Evolutionary conservation across 2,797 vertebrate genomes (phyloP).

Genomic region (Florisuga fusca): DNA sequence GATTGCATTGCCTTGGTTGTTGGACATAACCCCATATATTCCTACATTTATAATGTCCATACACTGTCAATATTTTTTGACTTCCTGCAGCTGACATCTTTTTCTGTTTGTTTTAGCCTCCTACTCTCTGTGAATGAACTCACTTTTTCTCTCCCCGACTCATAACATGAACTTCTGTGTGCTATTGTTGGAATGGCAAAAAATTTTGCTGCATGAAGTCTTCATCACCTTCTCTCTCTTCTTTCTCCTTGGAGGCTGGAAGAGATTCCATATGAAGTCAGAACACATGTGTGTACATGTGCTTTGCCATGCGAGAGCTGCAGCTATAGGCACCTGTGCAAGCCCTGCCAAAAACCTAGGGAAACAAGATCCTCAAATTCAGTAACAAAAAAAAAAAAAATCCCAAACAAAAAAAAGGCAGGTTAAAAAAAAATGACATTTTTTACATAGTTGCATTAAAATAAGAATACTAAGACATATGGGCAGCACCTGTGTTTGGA

Average conservation of each 20-base stretch:
- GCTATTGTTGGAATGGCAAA: neutral
- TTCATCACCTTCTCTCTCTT: neutral
- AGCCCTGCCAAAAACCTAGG: neutral
- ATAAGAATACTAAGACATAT: conserved; percentile 21
- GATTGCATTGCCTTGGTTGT: neutral
- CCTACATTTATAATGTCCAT: neutral
- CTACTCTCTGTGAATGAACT: neutral
- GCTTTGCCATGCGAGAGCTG: neutral
- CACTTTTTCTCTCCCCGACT: neutral
- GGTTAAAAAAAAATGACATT: neutral
- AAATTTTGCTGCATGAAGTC: neutral
- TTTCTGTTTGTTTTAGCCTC: neutral
- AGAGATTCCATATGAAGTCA: neutral
- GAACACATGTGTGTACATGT: neutral
- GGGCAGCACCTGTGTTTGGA: conserved; percentile 22
- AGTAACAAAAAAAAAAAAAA: neutral
- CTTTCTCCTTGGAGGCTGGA: neutral
- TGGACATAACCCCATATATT: neutral
- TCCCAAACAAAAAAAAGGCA: neutral
- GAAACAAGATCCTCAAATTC: neutral
- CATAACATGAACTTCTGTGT: neutral
- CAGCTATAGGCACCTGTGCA: neutral
- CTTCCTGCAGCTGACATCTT: neutral
- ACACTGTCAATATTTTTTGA: neutral
- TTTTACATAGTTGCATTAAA: neutral